phyloP scores from a whole-genome alignment of 2,113 vertebrate genomes.

The Chamaetylas fuelleborni region DNA sequence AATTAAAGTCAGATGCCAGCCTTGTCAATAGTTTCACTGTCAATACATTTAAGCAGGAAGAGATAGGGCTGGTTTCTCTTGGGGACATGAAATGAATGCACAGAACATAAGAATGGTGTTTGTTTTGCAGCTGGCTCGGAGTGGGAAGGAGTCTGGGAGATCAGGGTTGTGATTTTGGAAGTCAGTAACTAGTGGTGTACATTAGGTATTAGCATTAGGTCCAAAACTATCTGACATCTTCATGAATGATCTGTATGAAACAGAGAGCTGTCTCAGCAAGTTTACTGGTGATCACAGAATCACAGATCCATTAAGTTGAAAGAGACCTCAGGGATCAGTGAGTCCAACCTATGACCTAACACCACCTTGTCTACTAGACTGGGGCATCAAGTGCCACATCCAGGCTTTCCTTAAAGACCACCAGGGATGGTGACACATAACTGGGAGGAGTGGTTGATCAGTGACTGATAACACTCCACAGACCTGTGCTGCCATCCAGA shows the following conservation, averaged over 20 bases:
- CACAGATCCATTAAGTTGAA: neutral
- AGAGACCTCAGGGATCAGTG: neutral
- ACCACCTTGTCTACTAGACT: neutral
- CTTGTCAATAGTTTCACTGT: neutral
- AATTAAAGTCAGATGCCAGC: neutral
- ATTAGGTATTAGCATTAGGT: neutral
- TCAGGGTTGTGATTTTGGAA: neutral
- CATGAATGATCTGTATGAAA: neutral
- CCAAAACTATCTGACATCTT: neutral
- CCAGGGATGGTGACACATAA: accelerated
- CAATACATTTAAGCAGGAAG: neutral
- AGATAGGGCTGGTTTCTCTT: neutral
- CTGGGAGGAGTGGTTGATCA: neutral
- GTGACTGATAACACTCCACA: neutral
- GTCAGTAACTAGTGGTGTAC: neutral
- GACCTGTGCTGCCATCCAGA: neutral
- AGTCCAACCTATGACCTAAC: neutral
- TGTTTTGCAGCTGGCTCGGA: neutral
- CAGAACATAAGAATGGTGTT: neutral
- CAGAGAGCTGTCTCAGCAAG: neutral
- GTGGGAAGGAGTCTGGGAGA: neutral
- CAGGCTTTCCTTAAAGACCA: neutral
- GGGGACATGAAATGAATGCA: neutral
- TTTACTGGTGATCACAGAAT: neutral
- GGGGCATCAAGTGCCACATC: neutral